Percentiles rank a stretch among this genome's conserved stretches.
phyloP scores from a whole-genome alignment of 1,140 invertebrate species.

The Heliconius melpomene region DNA sequence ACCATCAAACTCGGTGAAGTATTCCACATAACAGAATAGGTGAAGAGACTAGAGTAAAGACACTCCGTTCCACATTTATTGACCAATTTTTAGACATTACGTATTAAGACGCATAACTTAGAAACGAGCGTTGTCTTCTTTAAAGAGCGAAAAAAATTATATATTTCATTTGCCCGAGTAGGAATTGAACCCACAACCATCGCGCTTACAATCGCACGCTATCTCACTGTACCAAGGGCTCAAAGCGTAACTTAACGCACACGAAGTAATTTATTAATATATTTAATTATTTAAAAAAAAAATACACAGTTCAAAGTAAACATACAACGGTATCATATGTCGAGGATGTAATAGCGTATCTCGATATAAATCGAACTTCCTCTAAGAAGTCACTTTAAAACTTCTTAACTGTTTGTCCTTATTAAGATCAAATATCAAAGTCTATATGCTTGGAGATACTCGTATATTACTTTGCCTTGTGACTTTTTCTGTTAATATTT shows the following conservation, averaged over 20 bases:
- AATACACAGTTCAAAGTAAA: neutral
- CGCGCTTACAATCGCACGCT: too few species aligned
- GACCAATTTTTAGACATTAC: neutral
- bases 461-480: neutral
- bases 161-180: too few species aligned
- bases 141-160: too few species aligned
- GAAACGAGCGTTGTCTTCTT: too few species aligned
- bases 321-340: neutral
- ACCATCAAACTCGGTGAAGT: too few species aligned
- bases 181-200: too few species aligned
- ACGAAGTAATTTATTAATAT: neutral
- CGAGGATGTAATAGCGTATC: neutral
- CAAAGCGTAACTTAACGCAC: neutral
- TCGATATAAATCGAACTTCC: neutral
- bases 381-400: conserved; percentile 12
- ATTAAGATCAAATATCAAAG: conserved; percentile 1
- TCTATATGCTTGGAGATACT: neutral
- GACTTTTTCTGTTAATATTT: too few species aligned
- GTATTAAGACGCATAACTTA: neutral
- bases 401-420: conserved; percentile 22
- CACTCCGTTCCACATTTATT: neutral
- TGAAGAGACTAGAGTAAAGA: neutral
- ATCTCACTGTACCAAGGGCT: too few species aligned
- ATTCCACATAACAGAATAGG: too few species aligned
- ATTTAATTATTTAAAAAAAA: neutral